phyloP scores from a whole-genome alignment of 2,888 invertebrate genomes.

The Agrotis exclamationis region DNA sequence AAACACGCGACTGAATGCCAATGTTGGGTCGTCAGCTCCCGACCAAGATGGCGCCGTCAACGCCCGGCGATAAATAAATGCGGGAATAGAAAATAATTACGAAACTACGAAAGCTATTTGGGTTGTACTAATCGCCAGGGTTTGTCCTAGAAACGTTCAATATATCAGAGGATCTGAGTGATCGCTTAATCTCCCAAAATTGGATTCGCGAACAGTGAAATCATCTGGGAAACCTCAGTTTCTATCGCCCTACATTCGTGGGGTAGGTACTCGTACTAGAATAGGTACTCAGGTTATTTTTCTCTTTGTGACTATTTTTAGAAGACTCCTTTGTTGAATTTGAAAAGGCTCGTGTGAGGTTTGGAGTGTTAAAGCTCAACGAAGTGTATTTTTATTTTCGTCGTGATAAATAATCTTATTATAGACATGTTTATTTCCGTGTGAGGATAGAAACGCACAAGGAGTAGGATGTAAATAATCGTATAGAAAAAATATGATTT shows the following conservation, averaged over 20 bases:
- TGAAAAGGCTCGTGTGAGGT: constrained; percentile 39
- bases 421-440: constrained; percentile 23
- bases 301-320: constrained; percentile 53
- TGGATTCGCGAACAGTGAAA: constrained; percentile 56
- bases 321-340: constrained; percentile 37
- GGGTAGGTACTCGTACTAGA: constrained; percentile 17
- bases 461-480: constrained; percentile 18
- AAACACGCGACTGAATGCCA: constrained; percentile 54
- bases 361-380: constrained; percentile 28
- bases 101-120: constrained; percentile 62
- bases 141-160: constrained; percentile 68
- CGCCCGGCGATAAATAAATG: constrained; percentile 52
- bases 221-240: constrained; percentile 54
- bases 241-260: constrained; percentile 63
- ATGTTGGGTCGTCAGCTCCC: constrained; percentile 43
- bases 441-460: background rate
- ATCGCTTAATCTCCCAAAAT: constrained; percentile 70
- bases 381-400: constrained; percentile 42
- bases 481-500: background rate
- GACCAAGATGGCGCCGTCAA: constrained; percentile 50
- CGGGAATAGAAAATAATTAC: constrained; percentile 63
- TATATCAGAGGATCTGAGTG: constrained; percentile 53
- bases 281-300: constrained; percentile 27
- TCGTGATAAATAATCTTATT: constrained; percentile 17
- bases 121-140: constrained; percentile 65